phyloP scores from a whole-genome alignment of 2,888 invertebrate genomes.

The Malthinus flaveolus region DNA sequence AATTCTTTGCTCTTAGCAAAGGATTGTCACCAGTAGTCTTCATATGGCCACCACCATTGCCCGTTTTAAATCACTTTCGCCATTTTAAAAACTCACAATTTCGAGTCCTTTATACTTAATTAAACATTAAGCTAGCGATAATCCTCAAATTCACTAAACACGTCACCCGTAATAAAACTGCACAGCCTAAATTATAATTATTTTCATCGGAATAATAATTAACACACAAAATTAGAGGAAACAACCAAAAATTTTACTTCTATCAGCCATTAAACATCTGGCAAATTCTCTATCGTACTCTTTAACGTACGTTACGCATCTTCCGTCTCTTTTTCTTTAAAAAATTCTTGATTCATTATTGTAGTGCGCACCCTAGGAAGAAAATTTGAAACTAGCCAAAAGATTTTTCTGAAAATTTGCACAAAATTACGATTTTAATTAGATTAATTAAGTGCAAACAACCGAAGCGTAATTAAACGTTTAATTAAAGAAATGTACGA shows the following conservation, averaged over 20 bases:
- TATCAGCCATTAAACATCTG: conserved; percentile 39
- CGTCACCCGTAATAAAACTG: conserved; percentile 21
- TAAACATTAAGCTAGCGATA: no score
- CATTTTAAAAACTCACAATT: conserved; percentile 36
- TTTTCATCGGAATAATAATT: conserved; percentile 23
- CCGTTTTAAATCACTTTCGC: conserved; percentile 36
- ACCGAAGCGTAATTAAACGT: no score
- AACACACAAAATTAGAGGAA: conserved; percentile 36
- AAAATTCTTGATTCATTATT: neutral
- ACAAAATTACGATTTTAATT: no score
- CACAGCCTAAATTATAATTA: conserved; percentile 18
- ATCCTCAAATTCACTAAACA: conserved; percentile 13
- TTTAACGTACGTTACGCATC: neutral
- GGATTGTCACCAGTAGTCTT: conserved; percentile 40
- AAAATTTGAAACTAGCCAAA: no score
- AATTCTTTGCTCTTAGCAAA: conserved; percentile 28
- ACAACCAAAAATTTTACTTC: conserved; percentile 35
- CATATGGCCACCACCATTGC: conserved; percentile 45
- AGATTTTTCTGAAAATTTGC: no score
- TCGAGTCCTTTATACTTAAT: no score
- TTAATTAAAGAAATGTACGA: no score
- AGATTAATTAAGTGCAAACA: no score
- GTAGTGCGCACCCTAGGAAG: no score
- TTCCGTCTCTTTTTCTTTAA: conserved; percentile 2
- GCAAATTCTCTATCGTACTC: conserved; percentile 30